Evolutionary conservation across 2,113 vertebrate genomes (phyloP), one percentile per base, ranked within the genome.

Genomic region (Monopterus albus): DNA sequence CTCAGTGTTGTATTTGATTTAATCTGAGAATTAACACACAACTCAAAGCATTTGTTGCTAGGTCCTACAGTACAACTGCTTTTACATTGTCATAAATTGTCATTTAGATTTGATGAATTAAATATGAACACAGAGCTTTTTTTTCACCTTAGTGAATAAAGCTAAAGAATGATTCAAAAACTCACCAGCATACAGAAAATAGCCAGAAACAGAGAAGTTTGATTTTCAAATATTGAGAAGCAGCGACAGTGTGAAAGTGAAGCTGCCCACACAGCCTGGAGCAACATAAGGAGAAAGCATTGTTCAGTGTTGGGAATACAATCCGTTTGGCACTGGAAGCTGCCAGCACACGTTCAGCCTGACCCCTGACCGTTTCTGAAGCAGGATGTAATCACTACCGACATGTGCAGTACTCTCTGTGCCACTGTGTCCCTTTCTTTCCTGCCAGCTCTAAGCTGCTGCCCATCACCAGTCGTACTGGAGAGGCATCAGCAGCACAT

Each of bases 341-440:
- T 45, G 63, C 21, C 20, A 1, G 58, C 63, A 57, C 78, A 69
- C 49, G 28, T 45, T 79, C 66, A 18, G 15, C 11, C 65, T 70
- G 82, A 90, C 87, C 84, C 36, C 43, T 85, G 84, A 84, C 82
- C 83, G 59, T 23, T 36, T 42, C 58, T 56, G 58, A 58, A 71
- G 70, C 59, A 31, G 65, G 83, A 75, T 55, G 76, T 87, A 88
- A 90, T 87, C 66, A 66, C 62, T 69, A 63, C 52, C 20, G 85
- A 88, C 87, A 47, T 70, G 80, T 73, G 65, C 75, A 79, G 80
- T 65, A 43, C 74, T 86, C 73, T 71, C 63, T 72, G 61, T 75
- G 76, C 66, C 77, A 73, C 74, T 45, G 63, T 4, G 6, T 36
- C 50, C 56, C 74, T 47, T 55, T 64, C 15, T 28, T 25, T 63